These are phyloP conservation scores for Corvus hawaiiensis DNA, from an alignment of 2,113 vertebrate species.

Conservation along the genomic window DNA sequence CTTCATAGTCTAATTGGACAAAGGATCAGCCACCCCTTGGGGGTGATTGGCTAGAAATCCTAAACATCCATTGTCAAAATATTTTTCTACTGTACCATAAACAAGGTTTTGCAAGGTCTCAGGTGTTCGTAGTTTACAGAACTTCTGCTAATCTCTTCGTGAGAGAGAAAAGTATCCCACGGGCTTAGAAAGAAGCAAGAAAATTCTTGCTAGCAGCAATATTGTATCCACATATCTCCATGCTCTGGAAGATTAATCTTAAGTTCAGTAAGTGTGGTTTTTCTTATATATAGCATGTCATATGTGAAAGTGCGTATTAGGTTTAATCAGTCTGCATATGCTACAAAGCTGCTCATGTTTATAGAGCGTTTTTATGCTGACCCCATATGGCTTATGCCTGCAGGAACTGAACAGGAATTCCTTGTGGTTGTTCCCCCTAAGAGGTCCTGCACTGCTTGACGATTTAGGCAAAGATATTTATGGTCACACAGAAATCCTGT, in stretches of 20 bases:
- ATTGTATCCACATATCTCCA: too few species aligned
- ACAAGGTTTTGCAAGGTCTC: too few species aligned
- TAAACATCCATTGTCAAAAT: too few species aligned
- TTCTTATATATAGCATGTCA: background rate
- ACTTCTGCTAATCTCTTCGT: too few species aligned
- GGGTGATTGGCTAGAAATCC: too few species aligned
- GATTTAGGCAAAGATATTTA: background rate
- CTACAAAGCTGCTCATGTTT: background rate
- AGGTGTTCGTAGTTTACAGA: too few species aligned
- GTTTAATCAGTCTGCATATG: background rate
- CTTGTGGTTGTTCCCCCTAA: background rate
- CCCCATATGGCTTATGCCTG: background rate
- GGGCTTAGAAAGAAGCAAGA: too few species aligned
- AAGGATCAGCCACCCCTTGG: too few species aligned
- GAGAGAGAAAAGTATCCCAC: too few species aligned
- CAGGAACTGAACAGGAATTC: background rate
- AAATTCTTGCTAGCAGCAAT: too few species aligned
- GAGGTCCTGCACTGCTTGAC: background rate
- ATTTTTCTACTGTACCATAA: too few species aligned
- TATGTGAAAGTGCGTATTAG: background rate
- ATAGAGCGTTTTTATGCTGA: background rate
- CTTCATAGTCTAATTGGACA: too few species aligned
- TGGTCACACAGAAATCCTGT: background rate
- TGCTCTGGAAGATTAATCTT: background rate
- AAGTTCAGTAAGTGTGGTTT: background rate